phyloP scores from a whole-genome alignment of 64 coral and sea anemone genomes.

The Stylophora pistillata region DNA sequence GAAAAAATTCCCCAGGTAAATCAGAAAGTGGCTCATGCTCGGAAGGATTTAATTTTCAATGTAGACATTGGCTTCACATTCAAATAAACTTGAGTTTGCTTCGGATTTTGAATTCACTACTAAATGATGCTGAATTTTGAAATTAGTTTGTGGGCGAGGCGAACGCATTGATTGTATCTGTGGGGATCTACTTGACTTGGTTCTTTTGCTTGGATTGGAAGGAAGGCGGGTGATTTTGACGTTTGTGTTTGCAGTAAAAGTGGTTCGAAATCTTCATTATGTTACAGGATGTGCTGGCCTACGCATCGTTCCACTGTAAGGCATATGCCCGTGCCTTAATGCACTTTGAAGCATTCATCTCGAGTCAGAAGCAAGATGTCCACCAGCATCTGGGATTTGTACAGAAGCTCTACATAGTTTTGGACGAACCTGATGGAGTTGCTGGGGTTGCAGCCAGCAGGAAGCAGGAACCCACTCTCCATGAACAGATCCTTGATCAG shows the following conservation, averaged over 20 bases:
- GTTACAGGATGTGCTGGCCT: slow-evolving; percentile 73
- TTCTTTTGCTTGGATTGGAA: too few relatives aligned
- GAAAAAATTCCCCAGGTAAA: slow-evolving; percentile 77
- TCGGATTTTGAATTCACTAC: too few relatives aligned
- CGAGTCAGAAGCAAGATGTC: slow-evolving; percentile 67
- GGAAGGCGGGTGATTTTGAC: too few relatives aligned
- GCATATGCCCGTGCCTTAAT: slow-evolving; percentile 94
- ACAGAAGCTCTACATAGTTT: slow-evolving; percentile 87
- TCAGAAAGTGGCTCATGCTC: neutral
- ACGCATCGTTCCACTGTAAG: slow-evolving; percentile 94
- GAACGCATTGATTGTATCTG: too few relatives aligned
- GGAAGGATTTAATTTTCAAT: too few relatives aligned
- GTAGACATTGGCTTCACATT: too few relatives aligned
- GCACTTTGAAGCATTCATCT: slow-evolving; percentile 96
- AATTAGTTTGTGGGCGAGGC: too few relatives aligned
- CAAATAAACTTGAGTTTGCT: too few relatives aligned
- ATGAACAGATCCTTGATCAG: slow-evolving; percentile 95
- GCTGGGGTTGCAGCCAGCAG: slow-evolving; percentile 90
- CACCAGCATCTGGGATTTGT: slow-evolving; percentile 83
- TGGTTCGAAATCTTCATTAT: neutral
- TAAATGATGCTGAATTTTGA: too few relatives aligned
- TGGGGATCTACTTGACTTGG: too few relatives aligned
- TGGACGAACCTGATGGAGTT: slow-evolving; percentile 94
- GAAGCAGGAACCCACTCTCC: slow-evolving; percentile 71
- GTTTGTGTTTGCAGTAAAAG: too few relatives aligned